These are phyloP conservation scores for Halcyon badia DNA, from an alignment of 2,797 vertebrate genomes.

Conservation along the genomic window DNA sequence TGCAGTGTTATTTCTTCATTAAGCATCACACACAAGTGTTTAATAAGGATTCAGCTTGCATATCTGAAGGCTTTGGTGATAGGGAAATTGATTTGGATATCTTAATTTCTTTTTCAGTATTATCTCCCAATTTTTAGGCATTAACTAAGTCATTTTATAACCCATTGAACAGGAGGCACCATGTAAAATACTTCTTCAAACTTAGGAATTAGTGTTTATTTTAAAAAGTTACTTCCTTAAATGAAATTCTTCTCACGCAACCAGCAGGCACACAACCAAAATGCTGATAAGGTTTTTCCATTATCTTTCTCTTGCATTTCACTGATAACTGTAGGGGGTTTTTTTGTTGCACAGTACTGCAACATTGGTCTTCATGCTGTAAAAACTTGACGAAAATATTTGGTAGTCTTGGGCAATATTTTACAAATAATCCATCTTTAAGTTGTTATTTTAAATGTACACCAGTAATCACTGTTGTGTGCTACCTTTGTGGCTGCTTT, in stretches of 20 bases:
- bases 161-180: neutral
- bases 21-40: neutral
- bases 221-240: neutral
- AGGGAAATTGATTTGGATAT: neutral
- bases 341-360: neutral
- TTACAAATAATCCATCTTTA: constrained; percentile 25
- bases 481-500: constrained; percentile 6
- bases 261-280: constrained; percentile 10
- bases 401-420: constrained; percentile 25
- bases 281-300: neutral
- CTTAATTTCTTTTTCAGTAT: neutral
- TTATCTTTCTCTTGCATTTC: neutral
- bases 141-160: neutral
- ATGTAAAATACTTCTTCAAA: neutral
- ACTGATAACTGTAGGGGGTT: neutral
- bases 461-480: neutral
- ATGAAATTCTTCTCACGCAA: neutral
- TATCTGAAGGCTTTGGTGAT: neutral
- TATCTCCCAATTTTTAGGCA: neutral
- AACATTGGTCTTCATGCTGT: constrained; percentile 1
- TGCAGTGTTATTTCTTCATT: neutral
- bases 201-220: neutral
- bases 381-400: constrained; percentile 10
- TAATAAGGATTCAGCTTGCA: neutral
- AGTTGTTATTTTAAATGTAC: neutral